Evolutionary conservation across 1,140 invertebrate genomes (phyloP).

Genomic region (Anthonomus grandis): DNA sequence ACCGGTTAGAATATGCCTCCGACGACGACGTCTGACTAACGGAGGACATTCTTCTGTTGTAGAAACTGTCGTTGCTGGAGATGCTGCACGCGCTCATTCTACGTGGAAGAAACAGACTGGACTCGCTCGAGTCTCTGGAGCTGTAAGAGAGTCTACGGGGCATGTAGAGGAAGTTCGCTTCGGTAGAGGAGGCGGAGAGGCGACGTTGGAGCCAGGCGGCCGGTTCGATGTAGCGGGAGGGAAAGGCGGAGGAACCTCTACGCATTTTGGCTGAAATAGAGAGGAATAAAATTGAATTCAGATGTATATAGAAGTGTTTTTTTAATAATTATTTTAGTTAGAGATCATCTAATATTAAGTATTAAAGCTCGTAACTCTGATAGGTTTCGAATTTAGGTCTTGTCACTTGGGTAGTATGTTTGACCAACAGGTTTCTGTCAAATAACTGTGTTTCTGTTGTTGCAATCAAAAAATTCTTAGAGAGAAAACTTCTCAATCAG

Average conservation of each 20-base stretch:
- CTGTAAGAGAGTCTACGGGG: conserved; percentile 56
- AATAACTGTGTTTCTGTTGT: no score
- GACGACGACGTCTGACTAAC: conserved; percentile 52
- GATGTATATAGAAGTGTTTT: background rate
- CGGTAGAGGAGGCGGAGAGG: conserved; percentile 56
- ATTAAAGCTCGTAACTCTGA: no score
- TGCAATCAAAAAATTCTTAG: no score
- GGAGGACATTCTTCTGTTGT: conserved; percentile 53
- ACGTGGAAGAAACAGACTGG: conserved; percentile 54
- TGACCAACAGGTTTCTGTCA: no score
- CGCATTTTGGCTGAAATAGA: conserved; percentile 45
- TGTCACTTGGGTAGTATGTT: no score
- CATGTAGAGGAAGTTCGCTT: conserved; percentile 57
- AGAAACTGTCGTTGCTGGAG: conserved; percentile 46
- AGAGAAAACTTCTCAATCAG: no score
- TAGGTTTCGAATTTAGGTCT: no score
- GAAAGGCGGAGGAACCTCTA: conserved; percentile 56
- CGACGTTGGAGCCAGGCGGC: conserved; percentile 64
- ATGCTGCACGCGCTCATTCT: conserved; percentile 57
- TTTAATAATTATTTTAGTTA: conserved; percentile 2
- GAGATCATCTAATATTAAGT: no score
- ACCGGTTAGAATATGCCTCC: conserved; percentile 49
- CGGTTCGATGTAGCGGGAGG: conserved; percentile 54
- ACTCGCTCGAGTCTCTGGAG: conserved; percentile 57
- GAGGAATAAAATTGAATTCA: background rate